Evolutionary conservation across 1,140 invertebrate genomes (phyloP), one percentile per base, ranked within the genome.

Genomic region (Marisa cornuarietis): DNA sequence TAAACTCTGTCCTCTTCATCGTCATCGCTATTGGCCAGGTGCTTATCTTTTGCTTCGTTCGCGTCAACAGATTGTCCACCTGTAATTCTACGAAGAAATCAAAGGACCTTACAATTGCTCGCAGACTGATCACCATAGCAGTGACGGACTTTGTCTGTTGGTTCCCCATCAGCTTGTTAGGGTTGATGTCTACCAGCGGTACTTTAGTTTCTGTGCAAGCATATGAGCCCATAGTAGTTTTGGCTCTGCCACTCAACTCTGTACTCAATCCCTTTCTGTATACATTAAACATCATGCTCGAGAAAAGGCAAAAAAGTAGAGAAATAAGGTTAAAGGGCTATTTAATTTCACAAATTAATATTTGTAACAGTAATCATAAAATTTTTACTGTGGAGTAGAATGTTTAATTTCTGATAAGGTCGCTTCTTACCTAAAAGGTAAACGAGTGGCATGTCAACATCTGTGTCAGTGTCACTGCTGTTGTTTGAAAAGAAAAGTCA

Each of bases 1-100:
- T 81, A 54, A 86, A 86, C 54, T 81, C 80, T 31, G 13, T 81
- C 1, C 76, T 81, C 4, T 86, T 86, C 73, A 9, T 84, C 7
- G 16, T 72, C 2, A 81, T 86, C n/a, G 80, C 80, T 26, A n/a
- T 78, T 42, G 84, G 82, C 6, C 85, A 86, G 71, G 8, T 81
- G 11, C n/a, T 81, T 18, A 86, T 86, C 58, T 84, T 79, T 76
- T 61, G 26, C 10, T 72, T 72, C 31, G 73, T 84, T 10, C 71
- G 71, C 18, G 75, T 26, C 52, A 80, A 79, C 63, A 61, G 14
- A 42, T 49, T 63, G 8, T 51, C 26, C 22, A 76, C 52, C 22
- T 49, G 66, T 10, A 62, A 74, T 52, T 52, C 74, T 31, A 71
- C 58, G 42, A 62, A 24, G 18, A 63, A 65, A 14, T 54, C 71